phyloP scores from a whole-genome alignment of 2,888 invertebrate species.

The Yponomeuta cagnagella region DNA sequence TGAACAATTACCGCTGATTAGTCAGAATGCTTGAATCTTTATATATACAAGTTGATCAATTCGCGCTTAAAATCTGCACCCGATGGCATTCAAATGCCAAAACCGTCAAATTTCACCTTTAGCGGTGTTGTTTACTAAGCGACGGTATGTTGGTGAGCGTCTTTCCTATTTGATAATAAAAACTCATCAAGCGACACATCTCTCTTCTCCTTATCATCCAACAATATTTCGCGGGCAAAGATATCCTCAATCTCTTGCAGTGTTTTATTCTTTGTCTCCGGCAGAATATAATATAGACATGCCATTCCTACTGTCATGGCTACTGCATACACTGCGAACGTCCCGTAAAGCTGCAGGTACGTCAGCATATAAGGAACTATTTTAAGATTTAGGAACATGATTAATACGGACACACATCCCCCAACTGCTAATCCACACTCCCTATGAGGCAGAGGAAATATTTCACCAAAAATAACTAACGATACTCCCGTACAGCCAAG shows the following conservation, averaged over 20 bases:
- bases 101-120: too few species aligned
- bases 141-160: too few species aligned
- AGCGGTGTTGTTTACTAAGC: too few species aligned
- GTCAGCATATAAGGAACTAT: neutral
- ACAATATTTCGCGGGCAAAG: too few species aligned
- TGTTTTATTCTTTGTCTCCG: constrained; percentile 5
- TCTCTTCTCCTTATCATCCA: too few species aligned
- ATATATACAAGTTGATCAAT: too few species aligned
- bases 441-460: constrained; percentile 5
- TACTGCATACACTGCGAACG: neutral
- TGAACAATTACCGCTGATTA: too few species aligned
- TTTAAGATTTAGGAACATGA: neutral
- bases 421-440: neutral
- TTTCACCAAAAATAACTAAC: neutral
- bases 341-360: neutral
- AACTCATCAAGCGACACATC: too few species aligned
- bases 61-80: too few species aligned
- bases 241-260: constrained; percentile 7
- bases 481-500: neutral
- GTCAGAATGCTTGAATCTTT: too few species aligned
- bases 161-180: too few species aligned
- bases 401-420: neutral
- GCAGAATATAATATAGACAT: neutral
- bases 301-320: neutral
- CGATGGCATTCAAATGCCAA: too few species aligned